phyloP scores from a whole-genome alignment of 92 coral and sea anemone genomes.

The Siderastrea radians region DNA sequence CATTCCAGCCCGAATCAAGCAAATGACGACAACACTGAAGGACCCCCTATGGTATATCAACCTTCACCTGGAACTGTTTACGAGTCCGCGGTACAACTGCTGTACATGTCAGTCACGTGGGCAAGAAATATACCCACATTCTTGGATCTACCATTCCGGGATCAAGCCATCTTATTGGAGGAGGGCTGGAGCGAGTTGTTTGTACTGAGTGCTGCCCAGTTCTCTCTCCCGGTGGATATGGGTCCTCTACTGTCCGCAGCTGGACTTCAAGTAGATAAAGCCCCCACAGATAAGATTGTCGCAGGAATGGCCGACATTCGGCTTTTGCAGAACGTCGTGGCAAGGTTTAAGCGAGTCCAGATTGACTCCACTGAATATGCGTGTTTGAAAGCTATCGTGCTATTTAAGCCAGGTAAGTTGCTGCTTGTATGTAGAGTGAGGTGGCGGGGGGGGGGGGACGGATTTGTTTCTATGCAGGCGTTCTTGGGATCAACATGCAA shows the following conservation, averaged over 20 bases:
- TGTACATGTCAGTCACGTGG: slow-evolving; percentile 99
- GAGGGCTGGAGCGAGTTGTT: slow-evolving; percentile 99
- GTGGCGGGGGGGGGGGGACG: not conserved
- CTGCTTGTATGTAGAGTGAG: no score
- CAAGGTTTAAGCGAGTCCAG: slow-evolving; percentile 91
- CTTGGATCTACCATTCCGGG: slow-evolving; percentile 98
- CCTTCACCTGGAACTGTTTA: slow-evolving; percentile 75
- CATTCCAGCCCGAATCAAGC: slow-evolving; percentile 23
- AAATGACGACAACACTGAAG: slow-evolving; percentile 35
- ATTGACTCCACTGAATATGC: slow-evolving; percentile 97
- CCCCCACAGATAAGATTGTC: slow-evolving; percentile 86
- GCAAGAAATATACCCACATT: slow-evolving; percentile 98
- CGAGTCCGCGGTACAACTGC: slow-evolving; percentile 95
- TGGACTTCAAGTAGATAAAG: slow-evolving; percentile 85
- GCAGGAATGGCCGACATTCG: slow-evolving; percentile 98
- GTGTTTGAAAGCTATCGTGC: slow-evolving; percentile 94
- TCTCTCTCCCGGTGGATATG: slow-evolving; percentile 92
- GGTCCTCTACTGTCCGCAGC: slow-evolving; percentile 92
- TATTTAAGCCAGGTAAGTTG: slow-evolving; percentile 93
- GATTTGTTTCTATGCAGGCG: not conserved
- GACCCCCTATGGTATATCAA: slow-evolving; percentile 58
- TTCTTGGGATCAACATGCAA: not conserved
- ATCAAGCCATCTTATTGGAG: slow-evolving; percentile 97
- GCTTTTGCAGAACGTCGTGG: slow-evolving; percentile 88
- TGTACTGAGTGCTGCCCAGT: slow-evolving; percentile 95